Base-by-base conservation (phyloP, 2,113 vertebrate species). In the Cricetomys ansorgei region DNA sequence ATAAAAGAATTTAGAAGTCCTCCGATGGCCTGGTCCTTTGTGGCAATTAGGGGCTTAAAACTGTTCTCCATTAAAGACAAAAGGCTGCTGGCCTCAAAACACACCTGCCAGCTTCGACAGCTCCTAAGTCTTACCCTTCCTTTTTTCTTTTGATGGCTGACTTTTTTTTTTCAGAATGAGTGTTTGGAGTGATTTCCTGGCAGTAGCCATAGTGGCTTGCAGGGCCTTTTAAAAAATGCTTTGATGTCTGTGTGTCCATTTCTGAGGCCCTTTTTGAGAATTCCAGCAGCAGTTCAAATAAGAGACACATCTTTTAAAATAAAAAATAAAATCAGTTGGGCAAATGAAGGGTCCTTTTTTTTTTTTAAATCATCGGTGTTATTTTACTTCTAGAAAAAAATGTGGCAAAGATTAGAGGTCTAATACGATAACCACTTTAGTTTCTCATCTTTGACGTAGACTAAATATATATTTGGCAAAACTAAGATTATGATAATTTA, bases 201-300 rank as follows among this genome's bases (percentile, higher is more conserved):
- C 96, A 94, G 96, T 97, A 92, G 92, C 95, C 95, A 96, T 94
- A 95, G 98, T 84, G 92, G 94, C 57, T 88, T 88, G 45, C 43
- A 88, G 86, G 69, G 89, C 70, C 67, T 94, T 94, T 62, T 89
- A 81, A 96, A 96, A 95, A 97, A 98, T 97, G 96, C 96, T 97
- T 97, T 97, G 96, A 94, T 96, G 93, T 70, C 87, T 96, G 62
- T 91, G 6, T 92, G 76, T 97, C 65, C 67, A 59, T 34, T 95
- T 96, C 94, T 96, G 79, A 91, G n/a, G 91, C 13, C 93, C 48
- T 95, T 92, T 92, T 95, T 94, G 64, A 97, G 89, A 95, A 94
- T 94, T 87, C 76, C 70, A 94, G 73, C 72, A 50, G 92, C 53
- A 94, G 91, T 92, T 55, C 62, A 87, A 95, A 64, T 80, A 88